Evolutionary conservation across 2,113 vertebrate genomes (phyloP).

Genomic region (Corydoras maculifer): DNA sequence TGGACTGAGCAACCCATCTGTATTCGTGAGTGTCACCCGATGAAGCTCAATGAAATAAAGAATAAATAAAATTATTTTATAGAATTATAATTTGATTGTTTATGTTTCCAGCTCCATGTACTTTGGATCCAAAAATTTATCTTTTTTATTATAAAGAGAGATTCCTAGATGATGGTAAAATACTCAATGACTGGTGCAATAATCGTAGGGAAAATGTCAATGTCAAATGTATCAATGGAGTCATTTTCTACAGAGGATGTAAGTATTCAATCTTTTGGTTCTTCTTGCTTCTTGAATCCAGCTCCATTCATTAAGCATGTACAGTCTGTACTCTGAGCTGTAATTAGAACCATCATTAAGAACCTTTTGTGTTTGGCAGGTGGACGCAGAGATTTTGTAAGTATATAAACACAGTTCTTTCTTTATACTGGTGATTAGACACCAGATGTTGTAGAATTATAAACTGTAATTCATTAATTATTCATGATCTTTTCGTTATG

Average conservation of each 20-base stretch:
- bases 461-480: no score
- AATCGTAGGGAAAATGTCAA: background rate
- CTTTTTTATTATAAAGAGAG: background rate
- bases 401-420: no score
- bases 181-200: background rate
- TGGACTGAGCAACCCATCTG: background rate
- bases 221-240: background rate
- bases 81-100: background rate
- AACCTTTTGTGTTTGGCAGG: no score
- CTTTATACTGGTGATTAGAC: no score
- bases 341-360: no score
- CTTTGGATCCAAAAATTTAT: background rate
- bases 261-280: background rate
- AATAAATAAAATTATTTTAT: no score
- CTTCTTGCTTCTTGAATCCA: background rate
- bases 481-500: no score
- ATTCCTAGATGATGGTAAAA: background rate
- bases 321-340: no score
- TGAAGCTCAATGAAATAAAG: background rate
- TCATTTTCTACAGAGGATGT: background rate
- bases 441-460: no score
- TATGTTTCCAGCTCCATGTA: slow-evolving; percentile 10
- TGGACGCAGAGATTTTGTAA: no score
- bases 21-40: background rate
- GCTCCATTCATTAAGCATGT: background rate